These are phyloP conservation scores for Stramonita haemastoma DNA, from an alignment of 2,888 invertebrate genomes.

Conservation along the genomic window DNA sequence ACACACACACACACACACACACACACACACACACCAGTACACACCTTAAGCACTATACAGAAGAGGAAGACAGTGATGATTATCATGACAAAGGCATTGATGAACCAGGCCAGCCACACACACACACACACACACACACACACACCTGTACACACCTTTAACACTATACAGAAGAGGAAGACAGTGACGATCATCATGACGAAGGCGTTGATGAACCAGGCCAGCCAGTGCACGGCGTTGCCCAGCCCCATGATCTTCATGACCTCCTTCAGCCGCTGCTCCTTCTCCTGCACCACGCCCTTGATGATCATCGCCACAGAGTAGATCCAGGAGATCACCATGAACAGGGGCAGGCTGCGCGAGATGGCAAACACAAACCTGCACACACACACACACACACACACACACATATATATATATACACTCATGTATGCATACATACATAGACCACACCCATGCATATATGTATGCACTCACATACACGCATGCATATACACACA, in stretches of 20 bases:
- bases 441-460: too few relatives aligned
- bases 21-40: not conserved
- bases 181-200: constrained; percentile 81
- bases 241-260: constrained; percentile 82
- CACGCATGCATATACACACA: too few relatives aligned
- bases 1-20: too few relatives aligned
- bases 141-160: constrained; percentile 78
- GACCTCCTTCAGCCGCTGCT: constrained; percentile 79
- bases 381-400: constrained; percentile 31
- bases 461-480: too few relatives aligned
- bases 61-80: constrained; percentile 83
- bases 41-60: constrained; percentile 72
- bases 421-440: not conserved
- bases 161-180: constrained; percentile 80
- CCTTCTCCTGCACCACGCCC: constrained; percentile 80
- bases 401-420: not conserved
- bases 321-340: constrained; percentile 79
- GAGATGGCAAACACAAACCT: constrained; percentile 77
- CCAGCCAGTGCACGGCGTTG: constrained; percentile 81
- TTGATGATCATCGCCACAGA: constrained; percentile 79
- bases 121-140: too few relatives aligned
- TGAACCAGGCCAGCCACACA: constrained; percentile 82
- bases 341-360: constrained; percentile 78
- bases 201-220: constrained; percentile 82
- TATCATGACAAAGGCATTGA: constrained; percentile 80